Conservation (phyloP, 1,140 invertebrate species). For the Araneus ventricosus region DNA sequence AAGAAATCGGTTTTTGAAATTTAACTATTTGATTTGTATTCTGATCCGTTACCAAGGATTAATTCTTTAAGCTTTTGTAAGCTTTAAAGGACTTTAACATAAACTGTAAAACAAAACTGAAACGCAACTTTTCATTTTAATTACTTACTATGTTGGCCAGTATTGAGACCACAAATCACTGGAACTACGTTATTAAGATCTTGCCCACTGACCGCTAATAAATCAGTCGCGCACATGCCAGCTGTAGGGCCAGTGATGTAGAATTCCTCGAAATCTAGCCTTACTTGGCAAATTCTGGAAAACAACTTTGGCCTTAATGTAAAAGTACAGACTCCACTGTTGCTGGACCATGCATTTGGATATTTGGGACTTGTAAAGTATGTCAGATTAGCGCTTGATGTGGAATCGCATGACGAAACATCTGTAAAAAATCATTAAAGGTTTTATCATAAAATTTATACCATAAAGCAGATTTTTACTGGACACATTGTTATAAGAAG, state of each 20-base stretch:
- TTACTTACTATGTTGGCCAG: conserved; percentile 87
- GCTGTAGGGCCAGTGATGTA: conserved; percentile 36
- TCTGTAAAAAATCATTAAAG: not conserved
- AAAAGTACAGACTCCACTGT: conserved; percentile 82
- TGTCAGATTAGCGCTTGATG: conserved; percentile 88
- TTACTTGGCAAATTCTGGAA: conserved; percentile 84
- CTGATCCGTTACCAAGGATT: too few species aligned
- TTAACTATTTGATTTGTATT: too few species aligned
- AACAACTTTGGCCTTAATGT: conserved; percentile 83
- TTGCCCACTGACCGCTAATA: conserved; percentile 79
- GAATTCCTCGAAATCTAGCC: conserved; percentile 82
- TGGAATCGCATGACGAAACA: conserved; percentile 86
- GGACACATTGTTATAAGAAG: too few species aligned
- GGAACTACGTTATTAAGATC: conserved; percentile 86
- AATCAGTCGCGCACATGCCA: conserved; percentile 74
- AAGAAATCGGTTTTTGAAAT: too few species aligned
- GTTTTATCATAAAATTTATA: too few species aligned
- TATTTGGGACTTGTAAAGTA: conserved; percentile 91
- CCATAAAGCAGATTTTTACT: too few species aligned
- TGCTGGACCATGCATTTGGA: conserved; percentile 84
- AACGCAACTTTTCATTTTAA: not conserved
- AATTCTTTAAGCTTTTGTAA: too few species aligned
- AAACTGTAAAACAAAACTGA: not conserved
- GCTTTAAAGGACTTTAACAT: too few species aligned
- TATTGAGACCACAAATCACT: conserved; percentile 87